Conservation (phyloP, 2,888 invertebrate species). For the Opisthograptis luteolata region DNA sequence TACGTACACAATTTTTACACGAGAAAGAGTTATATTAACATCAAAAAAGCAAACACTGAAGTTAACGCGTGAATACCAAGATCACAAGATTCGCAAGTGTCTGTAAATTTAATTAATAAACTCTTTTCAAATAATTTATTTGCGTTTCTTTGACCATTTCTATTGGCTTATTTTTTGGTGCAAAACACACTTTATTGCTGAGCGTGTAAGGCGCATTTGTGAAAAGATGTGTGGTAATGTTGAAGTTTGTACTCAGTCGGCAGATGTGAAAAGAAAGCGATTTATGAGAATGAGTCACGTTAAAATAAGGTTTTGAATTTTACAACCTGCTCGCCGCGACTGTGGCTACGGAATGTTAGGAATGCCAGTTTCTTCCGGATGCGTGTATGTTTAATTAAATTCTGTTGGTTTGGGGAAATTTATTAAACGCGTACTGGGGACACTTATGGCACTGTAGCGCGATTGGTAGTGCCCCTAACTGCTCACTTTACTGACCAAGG, state of each 20-base stretch:
- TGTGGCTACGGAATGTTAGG: conserved; percentile 37
- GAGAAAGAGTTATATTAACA: not conserved
- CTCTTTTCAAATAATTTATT: conserved; percentile 21
- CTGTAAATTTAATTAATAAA: conserved; percentile 25
- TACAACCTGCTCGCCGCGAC: conserved; percentile 31
- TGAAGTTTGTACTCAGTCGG: conserved; percentile 27
- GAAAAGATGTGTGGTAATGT: not conserved
- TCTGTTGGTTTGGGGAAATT: conserved; percentile 10
- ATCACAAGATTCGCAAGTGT: conserved; percentile 11
- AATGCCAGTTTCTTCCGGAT: conserved; percentile 56
- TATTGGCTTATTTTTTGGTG: not conserved
- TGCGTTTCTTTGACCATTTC: not conserved
- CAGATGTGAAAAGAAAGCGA: conserved; percentile 51
- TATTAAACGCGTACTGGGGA: not conserved
- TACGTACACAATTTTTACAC: too few relatives aligned
- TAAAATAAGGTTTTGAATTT: conserved; percentile 40
- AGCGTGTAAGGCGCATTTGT: not conserved
- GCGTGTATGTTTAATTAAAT: conserved; percentile 22
- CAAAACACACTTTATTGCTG: conserved; percentile 1
- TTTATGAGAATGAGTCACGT: conserved; percentile 46
- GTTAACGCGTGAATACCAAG: conserved; percentile 4
- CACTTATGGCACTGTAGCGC: too few relatives aligned
- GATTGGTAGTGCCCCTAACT: too few relatives aligned
- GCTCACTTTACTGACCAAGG: too few relatives aligned
- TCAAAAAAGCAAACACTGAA: not conserved